Base-by-base conservation (phyloP, 2,888 invertebrate genomes). In the Troides aeacus region DNA sequence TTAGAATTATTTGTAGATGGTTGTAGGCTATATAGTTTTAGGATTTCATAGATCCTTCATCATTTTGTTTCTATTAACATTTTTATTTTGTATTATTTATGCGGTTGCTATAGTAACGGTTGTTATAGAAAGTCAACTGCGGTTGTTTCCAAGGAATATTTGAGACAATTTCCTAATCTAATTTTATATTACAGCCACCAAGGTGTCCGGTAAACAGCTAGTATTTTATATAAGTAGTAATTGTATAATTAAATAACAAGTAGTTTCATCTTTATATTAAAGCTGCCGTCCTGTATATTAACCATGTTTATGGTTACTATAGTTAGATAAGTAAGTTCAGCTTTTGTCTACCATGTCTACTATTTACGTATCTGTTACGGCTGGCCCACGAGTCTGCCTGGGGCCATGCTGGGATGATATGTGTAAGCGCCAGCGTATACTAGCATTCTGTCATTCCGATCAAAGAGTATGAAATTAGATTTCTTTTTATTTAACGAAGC, bases 331-430 rank as follows among this genome's bases (percentile, higher is more conserved):
- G 65, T 61, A 63, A 64, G 39, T 64, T 63, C 50, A 62, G 66
- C 58, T 59, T 70, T 70, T 57, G 59, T 53, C 59, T 59, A 46
- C 60, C 56, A 56, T 15, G 46, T 57, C 58, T 63, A 65, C 30
- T 18, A 61, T 57, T 53, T 59, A 30, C 63, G 24, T 70, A 70
- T 70, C 62, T 58, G 39, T 57, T 62, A 61, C 30, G 46, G 36
- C 21, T 50, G 17, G 62, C 60, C 50, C 56, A 66, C 53, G 58
- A 66, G 63, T 64, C 68, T 56, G 64, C 53, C 64, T 56, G 70
- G 64, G 70, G 70, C 70, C 67, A 36, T 56, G 46, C 42, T 70
- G 66, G 64, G 70, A 64, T 70, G 15, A 58, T 58, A 58, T 57
- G 64, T 56, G 64, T 64, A 39, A 57, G 36, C 57, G 64, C 30